Evolutionary conservation across 1,140 invertebrate genomes (phyloP), one percentile per base, ranked within the genome.

Genomic region (Amphibalanus amphitrite): DNA sequence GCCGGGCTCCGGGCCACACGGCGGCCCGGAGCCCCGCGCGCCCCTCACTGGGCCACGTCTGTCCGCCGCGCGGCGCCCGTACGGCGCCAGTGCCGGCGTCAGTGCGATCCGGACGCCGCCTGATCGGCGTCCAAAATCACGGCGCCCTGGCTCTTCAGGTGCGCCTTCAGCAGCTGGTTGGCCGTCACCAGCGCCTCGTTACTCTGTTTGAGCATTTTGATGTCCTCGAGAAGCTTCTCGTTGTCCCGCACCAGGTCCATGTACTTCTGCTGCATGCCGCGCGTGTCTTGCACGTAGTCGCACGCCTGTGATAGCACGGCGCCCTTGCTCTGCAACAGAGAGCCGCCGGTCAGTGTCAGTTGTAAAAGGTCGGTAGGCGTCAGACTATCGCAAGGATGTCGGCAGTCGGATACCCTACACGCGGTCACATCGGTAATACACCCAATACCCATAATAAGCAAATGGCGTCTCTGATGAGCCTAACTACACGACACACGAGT

Each of bases 271-370:
- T 82, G 83, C 20, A 79, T 77, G 69, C 74, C 75, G 70, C 90
- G 86, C 71, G 97, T 83, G 78, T 95, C 92, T 69, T 85, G 84
- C 73, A 97, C 97, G 80, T 97, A 95, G 78, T 98, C 94, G 82
- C 93, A 97, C 3, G 94, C 94, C 81, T 97, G 97, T 3, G 94
- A 90, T 73, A 98, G 80, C 75, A 97, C 97, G 69, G 92, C 93
- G 40, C 94, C 93, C 86, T 98, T 98, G 77, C 93, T 97, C 83
- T 95, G 85, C 23, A 79, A 79, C 6, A 13, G 47, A 23, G 47
- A 23, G 23, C 33, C n/a, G n/a, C n/a, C n/a, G n/a, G n/a, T n/a
- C n/a, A n/a, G n/a, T n/a, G n/a, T n/a, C n/a, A n/a, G n/a, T n/a
- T n/a, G n/a, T n/a, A n/a, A n/a, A n/a, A n/a, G n/a, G n/a, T n/a